phyloP scores from a whole-genome alignment of 2,113 vertebrate genomes.

The Calyptommatus sinebrachiatus region DNA sequence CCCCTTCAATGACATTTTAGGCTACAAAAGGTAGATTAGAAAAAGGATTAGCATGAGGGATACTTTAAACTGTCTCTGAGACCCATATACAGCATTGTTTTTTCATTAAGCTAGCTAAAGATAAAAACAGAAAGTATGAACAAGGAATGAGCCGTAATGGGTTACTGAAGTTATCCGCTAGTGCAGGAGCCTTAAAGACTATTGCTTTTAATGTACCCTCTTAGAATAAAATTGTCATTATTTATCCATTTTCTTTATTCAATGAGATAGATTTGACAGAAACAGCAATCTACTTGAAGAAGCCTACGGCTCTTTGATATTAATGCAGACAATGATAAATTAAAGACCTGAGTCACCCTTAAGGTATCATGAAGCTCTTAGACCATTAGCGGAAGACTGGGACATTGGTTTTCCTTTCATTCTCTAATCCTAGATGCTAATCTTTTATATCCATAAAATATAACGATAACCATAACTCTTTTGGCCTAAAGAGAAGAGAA shows the following conservation, averaged over 20 bases:
- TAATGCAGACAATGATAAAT: constrained; percentile 68
- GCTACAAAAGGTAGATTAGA: not conserved
- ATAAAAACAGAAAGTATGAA: not conserved
- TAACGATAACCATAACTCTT: not conserved
- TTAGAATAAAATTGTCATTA: constrained; percentile 57
- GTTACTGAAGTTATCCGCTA: constrained; percentile 43
- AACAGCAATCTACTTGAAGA: constrained; percentile 64
- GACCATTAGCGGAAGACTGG: constrained; percentile 59
- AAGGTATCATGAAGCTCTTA: constrained; percentile 59
- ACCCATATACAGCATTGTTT: no score
- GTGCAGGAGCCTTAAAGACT: constrained; percentile 41
- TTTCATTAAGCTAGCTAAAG: not conserved
- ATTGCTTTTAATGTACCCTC: constrained; percentile 60
- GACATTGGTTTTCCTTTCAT: not conserved
- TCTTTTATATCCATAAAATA: constrained; percentile 13
- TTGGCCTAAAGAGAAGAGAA: not conserved
- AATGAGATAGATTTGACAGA: constrained; percentile 64
- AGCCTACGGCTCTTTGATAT: constrained; percentile 66
- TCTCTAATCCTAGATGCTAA: constrained; percentile 30
- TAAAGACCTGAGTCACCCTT: constrained; percentile 60
- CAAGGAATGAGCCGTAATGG: no score
- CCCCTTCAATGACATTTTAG: not conserved
- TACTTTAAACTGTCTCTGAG: no score
- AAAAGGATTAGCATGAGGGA: not conserved
- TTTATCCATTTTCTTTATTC: constrained; percentile 72